A percentile compares a stretch with the other conserved stretches of the same genome.
phyloP scores from a whole-genome alignment of 2,888 invertebrate species.

The Agrotis exclamationis region DNA sequence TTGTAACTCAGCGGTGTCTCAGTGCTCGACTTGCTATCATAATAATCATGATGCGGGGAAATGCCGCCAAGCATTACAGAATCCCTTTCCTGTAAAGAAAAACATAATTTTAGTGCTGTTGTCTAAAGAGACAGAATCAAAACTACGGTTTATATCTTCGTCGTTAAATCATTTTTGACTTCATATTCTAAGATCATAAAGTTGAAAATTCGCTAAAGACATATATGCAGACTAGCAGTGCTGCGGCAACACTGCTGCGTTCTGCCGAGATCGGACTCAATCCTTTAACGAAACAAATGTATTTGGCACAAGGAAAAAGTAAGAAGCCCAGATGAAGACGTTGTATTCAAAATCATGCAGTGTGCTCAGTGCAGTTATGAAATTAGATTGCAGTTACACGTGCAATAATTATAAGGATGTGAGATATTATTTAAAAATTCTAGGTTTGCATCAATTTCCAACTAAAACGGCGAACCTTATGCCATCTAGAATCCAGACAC shows the following conservation, averaged over 20 bases:
- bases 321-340: background rate
- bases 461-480: too few species aligned
- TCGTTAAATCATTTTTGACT: too few species aligned
- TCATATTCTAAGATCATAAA: too few species aligned
- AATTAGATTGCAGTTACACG: background rate
- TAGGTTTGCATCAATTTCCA: too few species aligned
- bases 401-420: background rate
- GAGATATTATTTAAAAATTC: too few species aligned
- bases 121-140: too few species aligned
- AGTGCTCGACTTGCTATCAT: conserved; percentile 95
- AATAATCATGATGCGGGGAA: conserved; percentile 96
- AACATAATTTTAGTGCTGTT: background rate
- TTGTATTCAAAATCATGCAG: background rate
- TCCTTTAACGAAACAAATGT: background rate
- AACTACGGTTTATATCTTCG: too few species aligned
- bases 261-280: too few species aligned
- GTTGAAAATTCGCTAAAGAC: too few species aligned
- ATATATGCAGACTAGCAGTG: too few species aligned
- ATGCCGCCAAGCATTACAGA: conserved; percentile 96
- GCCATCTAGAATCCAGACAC: too few species aligned
- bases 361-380: background rate
- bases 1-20: conserved; percentile 96
- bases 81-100: conserved; percentile 92
- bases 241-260: too few species aligned
- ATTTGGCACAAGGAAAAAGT: background rate